Conservation (phyloP, 2,888 invertebrate genomes). For the Sinhomidia bicolor region DNA sequence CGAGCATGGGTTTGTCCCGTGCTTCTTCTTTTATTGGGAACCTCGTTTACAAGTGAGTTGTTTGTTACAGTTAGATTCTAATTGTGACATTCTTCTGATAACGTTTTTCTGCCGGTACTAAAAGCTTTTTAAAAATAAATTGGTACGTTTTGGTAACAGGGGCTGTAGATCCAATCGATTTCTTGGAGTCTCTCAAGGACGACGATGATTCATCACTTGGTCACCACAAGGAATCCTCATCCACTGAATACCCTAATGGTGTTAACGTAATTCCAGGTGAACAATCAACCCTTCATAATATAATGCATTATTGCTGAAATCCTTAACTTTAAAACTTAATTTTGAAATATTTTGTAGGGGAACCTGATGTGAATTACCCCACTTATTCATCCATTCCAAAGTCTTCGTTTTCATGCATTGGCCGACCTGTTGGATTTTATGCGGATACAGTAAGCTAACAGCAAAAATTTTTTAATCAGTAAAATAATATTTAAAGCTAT, state of each 20-base stretch:
- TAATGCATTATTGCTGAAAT: too few relatives aligned
- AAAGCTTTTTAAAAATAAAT: too few relatives aligned
- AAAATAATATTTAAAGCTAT: too few relatives aligned
- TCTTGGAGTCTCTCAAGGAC: conserved; percentile 70
- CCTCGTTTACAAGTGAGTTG: conserved; percentile 23
- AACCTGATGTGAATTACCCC: conserved; percentile 79
- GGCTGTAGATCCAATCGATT: conserved; percentile 69
- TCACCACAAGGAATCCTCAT: conserved; percentile 48
- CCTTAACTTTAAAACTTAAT: too few relatives aligned
- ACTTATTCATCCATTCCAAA: conserved; percentile 74
- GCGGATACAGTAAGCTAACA: conserved; percentile 70
- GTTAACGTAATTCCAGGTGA: conserved; percentile 80
- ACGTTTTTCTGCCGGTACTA: too few relatives aligned
- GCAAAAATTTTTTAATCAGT: too few relatives aligned
- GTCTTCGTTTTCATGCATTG: conserved; percentile 77
- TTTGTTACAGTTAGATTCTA: too few relatives aligned
- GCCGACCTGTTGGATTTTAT: conserved; percentile 77
- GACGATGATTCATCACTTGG: conserved; percentile 59
- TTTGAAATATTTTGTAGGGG: conserved; percentile 66
- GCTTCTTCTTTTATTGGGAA: background rate
- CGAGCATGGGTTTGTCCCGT: conserved; percentile 21
- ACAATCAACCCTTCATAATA: background rate
- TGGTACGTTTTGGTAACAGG: conserved; percentile 3
- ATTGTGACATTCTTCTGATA: too few relatives aligned
- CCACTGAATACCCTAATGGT: conserved; percentile 79